Conservation (phyloP, 2,113 vertebrate genomes). For the Cacatua alba region DNA sequence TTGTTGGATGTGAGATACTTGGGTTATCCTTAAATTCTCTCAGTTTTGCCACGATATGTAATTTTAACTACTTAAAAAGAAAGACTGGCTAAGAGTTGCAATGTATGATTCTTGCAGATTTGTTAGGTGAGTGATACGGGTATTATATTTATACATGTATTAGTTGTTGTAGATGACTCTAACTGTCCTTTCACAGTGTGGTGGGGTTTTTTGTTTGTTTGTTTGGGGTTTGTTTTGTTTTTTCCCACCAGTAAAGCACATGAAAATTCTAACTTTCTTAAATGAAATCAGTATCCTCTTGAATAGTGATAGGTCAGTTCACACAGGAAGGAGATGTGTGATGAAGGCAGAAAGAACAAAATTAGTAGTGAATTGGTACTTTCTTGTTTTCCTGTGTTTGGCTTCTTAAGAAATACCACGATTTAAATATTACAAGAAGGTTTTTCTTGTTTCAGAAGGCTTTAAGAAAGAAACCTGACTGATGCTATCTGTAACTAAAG, state of each 20-base stretch:
- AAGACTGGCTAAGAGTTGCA: neutral
- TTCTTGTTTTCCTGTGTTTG: neutral
- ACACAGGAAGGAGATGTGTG: neutral
- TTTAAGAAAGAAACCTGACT: neutral
- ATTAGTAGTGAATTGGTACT: neutral
- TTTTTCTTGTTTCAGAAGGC: neutral
- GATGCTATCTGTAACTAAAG: neutral
- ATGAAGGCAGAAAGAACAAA: neutral
- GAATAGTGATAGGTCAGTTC: neutral
- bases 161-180: neutral
- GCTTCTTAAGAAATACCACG: neutral
- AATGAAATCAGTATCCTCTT: neutral
- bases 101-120: neutral
- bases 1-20: neutral
- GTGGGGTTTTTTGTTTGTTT: neutral
- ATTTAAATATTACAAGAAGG: neutral
- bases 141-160: neutral
- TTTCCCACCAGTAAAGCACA: neutral
- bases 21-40: neutral
- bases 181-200: neutral
- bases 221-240: neutral
- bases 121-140: neutral
- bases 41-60: neutral
- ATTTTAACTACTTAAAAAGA: neutral
- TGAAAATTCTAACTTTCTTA: neutral